phyloP scores from a whole-genome alignment of 92 coral and sea anemone genomes.

The Palythoa caribaeorum region DNA sequence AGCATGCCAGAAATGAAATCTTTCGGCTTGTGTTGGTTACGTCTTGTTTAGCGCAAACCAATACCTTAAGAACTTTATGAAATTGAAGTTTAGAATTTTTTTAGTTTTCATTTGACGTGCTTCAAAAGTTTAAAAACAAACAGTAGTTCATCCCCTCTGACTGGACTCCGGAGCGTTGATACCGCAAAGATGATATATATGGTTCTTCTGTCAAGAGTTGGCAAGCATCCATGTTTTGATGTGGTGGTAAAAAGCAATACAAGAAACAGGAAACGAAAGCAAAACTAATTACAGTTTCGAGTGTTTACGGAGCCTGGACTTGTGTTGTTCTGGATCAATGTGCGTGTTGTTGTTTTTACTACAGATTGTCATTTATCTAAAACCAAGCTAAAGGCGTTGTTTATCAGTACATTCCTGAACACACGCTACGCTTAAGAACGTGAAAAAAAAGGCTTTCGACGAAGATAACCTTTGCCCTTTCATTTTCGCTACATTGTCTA shows the following conservation, averaged over 20 bases:
- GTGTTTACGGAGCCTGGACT: background rate
- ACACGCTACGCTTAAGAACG: background rate
- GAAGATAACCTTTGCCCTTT: slow-evolving; percentile 22
- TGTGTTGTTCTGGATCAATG: background rate
- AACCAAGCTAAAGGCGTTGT: background rate
- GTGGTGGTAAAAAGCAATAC: background rate
- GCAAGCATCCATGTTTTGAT: background rate
- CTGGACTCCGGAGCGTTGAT: background rate
- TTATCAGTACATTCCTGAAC: background rate
- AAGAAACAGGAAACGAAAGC: background rate
- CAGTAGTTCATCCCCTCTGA: background rate
- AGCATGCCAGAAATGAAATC: background rate
- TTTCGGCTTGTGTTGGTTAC: background rate
- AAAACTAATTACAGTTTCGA: background rate
- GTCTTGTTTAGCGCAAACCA: background rate
- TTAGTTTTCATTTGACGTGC: background rate
- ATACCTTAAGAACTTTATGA: too few relatives aligned
- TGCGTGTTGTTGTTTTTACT: background rate
- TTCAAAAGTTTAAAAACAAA: background rate
- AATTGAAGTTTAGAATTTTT: background rate
- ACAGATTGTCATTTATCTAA: background rate
- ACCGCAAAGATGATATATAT: background rate
- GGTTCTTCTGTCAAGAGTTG: background rate
- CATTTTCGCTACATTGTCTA: background rate
- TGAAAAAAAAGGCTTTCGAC: background rate